Evolutionary conservation across 2,888 invertebrate genomes (phyloP), one percentile per base, ranked within the genome.

Genomic region (Orthosia cruda): DNA sequence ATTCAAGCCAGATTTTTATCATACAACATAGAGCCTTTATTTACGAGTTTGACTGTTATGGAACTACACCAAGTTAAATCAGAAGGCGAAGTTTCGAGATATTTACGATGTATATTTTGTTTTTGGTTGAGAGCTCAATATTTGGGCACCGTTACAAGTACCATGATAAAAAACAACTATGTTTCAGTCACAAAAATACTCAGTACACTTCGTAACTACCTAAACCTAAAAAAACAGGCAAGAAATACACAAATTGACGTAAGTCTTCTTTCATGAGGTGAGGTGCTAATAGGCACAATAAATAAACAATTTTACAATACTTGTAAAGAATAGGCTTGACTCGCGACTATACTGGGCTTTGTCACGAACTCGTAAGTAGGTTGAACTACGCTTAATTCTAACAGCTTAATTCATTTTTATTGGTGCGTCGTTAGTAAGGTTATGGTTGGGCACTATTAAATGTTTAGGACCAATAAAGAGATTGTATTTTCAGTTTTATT

Each of bases 221-320:
- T 26, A 26, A 26, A 26, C 26, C 26, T 26, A 26, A 26, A 26
- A 26, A 26, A 26, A n/a, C n/a, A 7, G 12, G 15, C 58, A 16
- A n/a, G 16, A 20, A 78, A 26, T 15, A 49, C 12, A 20, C 20
- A 20, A 57, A 63, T 49, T 23, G 9, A 11, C 59, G 61, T 71
- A 11, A 65, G 68, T 74, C 23, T 45, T 66, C 45, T 40, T 20
- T 9, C 55, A 23, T 49, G 32, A 70, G 58, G 66, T 55, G 23
- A 78, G 66, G 71, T 76, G 80, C 67, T 84, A 86, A 87, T 82
- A 75, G 83, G 68, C 50, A 55, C 57, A 45, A 76, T 87, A 88
- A 86, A 86, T 86, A 83, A 78, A 80, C 58, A 74, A 67, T 67
- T 83, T 78, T 81, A 83, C 76, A 78, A 70, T 72, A 65, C 74